Base-by-base conservation (phyloP, 2,888 invertebrate genomes). In the Limnephilus rhombicus region DNA sequence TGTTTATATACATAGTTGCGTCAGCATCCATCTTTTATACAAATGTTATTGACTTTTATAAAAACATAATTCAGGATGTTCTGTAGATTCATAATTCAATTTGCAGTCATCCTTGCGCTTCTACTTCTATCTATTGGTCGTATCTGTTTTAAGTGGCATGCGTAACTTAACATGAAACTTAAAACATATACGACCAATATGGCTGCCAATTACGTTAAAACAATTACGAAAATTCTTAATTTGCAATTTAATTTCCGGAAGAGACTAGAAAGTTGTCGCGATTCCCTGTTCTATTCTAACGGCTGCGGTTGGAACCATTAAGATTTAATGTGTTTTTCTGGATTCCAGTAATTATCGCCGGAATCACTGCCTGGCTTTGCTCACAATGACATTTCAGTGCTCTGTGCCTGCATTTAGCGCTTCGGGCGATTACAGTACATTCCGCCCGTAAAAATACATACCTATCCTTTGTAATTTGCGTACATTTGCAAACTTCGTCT, bases 261-360 rank as follows among this genome's bases (percentile, higher is more conserved):
- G 5, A 24, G 68, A 68, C 68, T 68, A n/a, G 68, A 68, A 68
- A 68, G 68, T 68, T 24, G 68, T 68, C 68, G 68, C 68, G 24
- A 68, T 68, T 24, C 68, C 68, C 68, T 68, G 68, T 68, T 68
- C 68, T 68, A 68, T 24, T 68, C 68, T 68, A 68, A 68, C 68
- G 68, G n/a, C 68, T 68, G 68, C n/a, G 68, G 68, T 68, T 68
- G 68, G 9, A 68, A 5, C 68, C 68, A 68, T 68, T 68, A 68
- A 68, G 68, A 68, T 68, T 68, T 68, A 68, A 68, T 68, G 68
- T 68, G 68, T 68, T 68, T 68, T 68, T 68, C 68, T 68, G 24
- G 68, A 68, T 68, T 24, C 53, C 68, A n/a, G 68, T 68, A 68
- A 68, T 82, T 82, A 82, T 82, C 82, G 34, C 49, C 49, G 86